Percentiles rank a stretch among this genome's conserved stretches.
Evolutionary conservation across 1,140 invertebrate species (phyloP).

Genomic region (Papilio aristodemus): DNA sequence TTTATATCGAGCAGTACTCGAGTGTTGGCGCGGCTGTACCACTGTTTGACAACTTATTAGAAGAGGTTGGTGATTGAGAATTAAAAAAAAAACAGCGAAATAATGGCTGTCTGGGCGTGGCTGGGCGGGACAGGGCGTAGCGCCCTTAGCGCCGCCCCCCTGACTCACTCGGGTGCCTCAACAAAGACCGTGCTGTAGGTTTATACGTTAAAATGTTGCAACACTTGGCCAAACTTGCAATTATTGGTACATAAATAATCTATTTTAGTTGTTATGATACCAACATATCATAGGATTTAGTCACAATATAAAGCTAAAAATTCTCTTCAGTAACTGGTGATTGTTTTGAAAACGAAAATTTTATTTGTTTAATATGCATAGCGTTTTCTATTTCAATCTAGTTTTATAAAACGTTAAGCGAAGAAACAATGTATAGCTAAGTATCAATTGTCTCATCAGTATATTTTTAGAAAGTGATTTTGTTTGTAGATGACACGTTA

Average conservation of each 20-base stretch:
- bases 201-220: neutral
- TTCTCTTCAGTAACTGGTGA: too few species aligned
- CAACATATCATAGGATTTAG: too few species aligned
- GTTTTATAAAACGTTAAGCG: neutral
- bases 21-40: conserved; percentile 5
- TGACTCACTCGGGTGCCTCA: conserved; percentile 61
- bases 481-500: too few species aligned
- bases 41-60: conserved; percentile 63
- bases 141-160: conserved; percentile 75
- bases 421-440: neutral
- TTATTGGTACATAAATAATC: neutral
- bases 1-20: conserved; percentile 23
- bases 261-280: neutral
- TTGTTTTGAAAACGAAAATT: neutral
- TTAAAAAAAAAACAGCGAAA: conserved; percentile 69
- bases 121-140: conserved; percentile 72
- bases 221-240: conserved; percentile 1
- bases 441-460: neutral
- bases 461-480: too few species aligned
- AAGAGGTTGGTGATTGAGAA: conserved; percentile 70
- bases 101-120: conserved; percentile 70
- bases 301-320: too few species aligned
- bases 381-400: neutral
- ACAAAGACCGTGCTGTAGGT: conserved; percentile 39
- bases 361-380: neutral